Evolutionary conservation across 1,140 invertebrate species (phyloP).

Genomic region (Hycleus cichorii): DNA sequence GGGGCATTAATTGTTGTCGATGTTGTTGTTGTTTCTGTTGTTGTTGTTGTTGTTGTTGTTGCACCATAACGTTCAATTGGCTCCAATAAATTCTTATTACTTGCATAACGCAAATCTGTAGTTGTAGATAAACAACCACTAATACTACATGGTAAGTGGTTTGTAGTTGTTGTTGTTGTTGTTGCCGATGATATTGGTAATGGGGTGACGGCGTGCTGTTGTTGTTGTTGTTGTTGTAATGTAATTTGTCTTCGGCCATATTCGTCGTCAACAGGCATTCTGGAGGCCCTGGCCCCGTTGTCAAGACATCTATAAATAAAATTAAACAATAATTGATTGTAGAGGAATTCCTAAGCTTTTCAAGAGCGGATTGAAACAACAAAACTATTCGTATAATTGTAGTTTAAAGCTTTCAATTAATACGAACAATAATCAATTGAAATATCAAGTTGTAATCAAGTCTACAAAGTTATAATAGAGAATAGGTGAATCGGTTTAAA

Average conservation of each 20-base stretch:
- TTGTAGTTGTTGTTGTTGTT: conserved; percentile 14
- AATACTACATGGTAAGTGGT: conserved; percentile 20
- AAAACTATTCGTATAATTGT: too few relatives aligned
- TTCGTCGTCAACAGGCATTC: conserved; percentile 39
- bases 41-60: not conserved
- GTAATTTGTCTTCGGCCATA: conserved; percentile 36
- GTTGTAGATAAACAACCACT: conserved; percentile 30
- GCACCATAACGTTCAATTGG: not conserved
- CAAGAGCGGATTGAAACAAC: too few relatives aligned
- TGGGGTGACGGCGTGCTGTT: conserved; percentile 19
- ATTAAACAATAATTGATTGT: too few relatives aligned
- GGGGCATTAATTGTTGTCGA: not conserved
- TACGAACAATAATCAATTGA: too few relatives aligned
- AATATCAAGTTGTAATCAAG: too few relatives aligned
- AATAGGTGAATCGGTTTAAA: too few relatives aligned
- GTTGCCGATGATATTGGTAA: conserved; percentile 14
- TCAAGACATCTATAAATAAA: conserved; percentile 41
- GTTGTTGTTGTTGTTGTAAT: conserved; percentile 22
- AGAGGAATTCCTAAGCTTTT: too few relatives aligned
- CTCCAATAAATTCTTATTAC: conserved; percentile 25
- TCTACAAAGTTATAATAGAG: too few relatives aligned
- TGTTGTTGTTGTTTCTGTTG: not conserved
- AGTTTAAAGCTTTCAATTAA: too few relatives aligned
- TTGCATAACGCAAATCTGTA: conserved; percentile 20
- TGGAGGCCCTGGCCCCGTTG: conserved; percentile 41